phyloP scores from a whole-genome alignment of 1,140 invertebrate genomes.

The Drosophila neocordata region DNA sequence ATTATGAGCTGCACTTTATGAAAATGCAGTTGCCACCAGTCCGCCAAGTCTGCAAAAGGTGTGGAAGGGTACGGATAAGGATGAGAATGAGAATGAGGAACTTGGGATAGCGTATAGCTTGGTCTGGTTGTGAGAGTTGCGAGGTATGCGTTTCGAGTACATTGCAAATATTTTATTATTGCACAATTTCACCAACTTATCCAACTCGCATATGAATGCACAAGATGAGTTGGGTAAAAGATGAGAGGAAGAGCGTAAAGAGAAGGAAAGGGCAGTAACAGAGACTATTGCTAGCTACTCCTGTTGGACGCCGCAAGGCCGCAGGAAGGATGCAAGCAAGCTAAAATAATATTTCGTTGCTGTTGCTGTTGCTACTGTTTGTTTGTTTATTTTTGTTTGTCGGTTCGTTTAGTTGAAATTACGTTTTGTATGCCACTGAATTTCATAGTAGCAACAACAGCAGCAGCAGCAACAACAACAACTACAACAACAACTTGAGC shows the following conservation, averaged over 20 bases:
- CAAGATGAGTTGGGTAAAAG: neutral
- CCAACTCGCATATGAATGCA: conserved; percentile 63
- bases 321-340: conserved; percentile 77
- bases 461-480: conserved; percentile 31
- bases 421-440: conserved; percentile 80
- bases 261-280: neutral
- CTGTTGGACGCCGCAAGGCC: conserved; percentile 54
- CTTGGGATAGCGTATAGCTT: conserved; percentile 4
- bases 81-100: neutral
- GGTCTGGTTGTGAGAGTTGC: conserved; percentile 15
- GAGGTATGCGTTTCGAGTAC: conserved; percentile 61
- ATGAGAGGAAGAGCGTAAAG: neutral
- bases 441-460: conserved; percentile 57
- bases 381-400: conserved; percentile 74
- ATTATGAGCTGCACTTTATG: conserved; percentile 81
- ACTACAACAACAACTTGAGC: conserved; percentile 46
- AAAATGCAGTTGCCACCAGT: conserved; percentile 72
- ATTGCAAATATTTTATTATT: conserved; percentile 82
- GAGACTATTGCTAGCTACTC: conserved; percentile 14
- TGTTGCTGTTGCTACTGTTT: conserved; percentile 48
- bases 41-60: neutral
- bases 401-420: conserved; percentile 80
- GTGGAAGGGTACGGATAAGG: neutral
- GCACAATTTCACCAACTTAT: conserved; percentile 78
- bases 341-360: conserved; percentile 79